Conservation (phyloP, 64 coral and sea anemone genomes). For the Catalaphyllia jardinei region DNA sequence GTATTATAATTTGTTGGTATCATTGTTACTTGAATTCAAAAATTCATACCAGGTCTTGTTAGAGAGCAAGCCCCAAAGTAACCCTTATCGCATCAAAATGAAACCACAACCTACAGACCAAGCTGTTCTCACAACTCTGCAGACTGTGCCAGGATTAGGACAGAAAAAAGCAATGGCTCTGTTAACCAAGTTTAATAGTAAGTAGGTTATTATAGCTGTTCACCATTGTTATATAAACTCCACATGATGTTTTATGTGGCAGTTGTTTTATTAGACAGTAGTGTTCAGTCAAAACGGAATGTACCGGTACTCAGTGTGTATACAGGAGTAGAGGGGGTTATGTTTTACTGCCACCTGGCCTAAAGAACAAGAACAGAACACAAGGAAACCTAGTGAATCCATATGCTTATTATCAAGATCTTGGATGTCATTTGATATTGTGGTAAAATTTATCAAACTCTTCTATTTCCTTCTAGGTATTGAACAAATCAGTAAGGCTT, state of each 20-base stretch:
- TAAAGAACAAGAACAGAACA: no score
- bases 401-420: no score
- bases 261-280: no score
- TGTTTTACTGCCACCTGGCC: no score
- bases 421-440: no score
- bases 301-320: no score
- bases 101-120: slow-evolving; percentile 69
- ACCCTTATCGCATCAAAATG: slow-evolving; percentile 86
- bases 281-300: no score
- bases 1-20: neutral
- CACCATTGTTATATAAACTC: no score
- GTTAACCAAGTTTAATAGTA: slow-evolving; percentile 82
- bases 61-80: slow-evolving; percentile 81
- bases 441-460: no score
- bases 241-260: no score
- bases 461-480: slow-evolving; percentile 28
- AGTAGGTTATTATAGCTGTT: neutral
- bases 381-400: no score
- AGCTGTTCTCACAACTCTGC: slow-evolving; percentile 69
- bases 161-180: slow-evolving; percentile 93
- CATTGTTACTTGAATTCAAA: neutral
- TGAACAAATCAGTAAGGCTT: slow-evolving; percentile 74
- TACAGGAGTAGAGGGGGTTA: no score
- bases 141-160: slow-evolving; percentile 88
- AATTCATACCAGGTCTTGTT: slow-evolving; percentile 60